These are phyloP conservation scores for Sebastes iracundus DNA, from an alignment of 2,797 vertebrate genomes.

Conservation along the genomic window DNA sequence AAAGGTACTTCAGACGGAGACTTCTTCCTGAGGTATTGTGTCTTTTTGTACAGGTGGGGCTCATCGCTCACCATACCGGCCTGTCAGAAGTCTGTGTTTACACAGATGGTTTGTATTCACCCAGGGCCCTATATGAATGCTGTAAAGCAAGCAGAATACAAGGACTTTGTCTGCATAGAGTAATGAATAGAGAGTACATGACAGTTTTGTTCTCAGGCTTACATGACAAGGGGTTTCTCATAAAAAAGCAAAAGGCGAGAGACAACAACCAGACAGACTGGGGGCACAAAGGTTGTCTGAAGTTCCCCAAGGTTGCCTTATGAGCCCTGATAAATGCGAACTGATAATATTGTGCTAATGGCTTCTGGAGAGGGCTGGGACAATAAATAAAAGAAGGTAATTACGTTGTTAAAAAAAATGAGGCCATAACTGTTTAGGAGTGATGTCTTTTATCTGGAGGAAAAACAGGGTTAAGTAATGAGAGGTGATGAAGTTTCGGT, in stretches of 20 bases:
- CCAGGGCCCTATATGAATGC: slow-evolving; percentile 53
- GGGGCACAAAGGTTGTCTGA: slow-evolving; percentile 43
- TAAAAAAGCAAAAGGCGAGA: slow-evolving; percentile 57
- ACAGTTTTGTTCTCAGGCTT: slow-evolving; percentile 60
- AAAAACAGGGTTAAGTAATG: slow-evolving; percentile 46
- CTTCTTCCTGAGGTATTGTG: slow-evolving; percentile 40
- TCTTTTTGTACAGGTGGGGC: slow-evolving; percentile 65
- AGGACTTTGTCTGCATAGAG: slow-evolving; percentile 46
- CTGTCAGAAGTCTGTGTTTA: slow-evolving; percentile 68
- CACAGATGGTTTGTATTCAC: slow-evolving; percentile 81
- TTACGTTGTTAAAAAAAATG: slow-evolving; percentile 52
- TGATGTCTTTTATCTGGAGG: slow-evolving; percentile 44
- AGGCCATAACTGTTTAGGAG: slow-evolving; percentile 8
- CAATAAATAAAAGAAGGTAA: slow-evolving; percentile 73
- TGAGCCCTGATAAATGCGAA: slow-evolving; percentile 52
- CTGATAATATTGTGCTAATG: slow-evolving; percentile 76
- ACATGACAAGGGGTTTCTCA: slow-evolving; percentile 51
- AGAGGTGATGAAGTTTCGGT: slow-evolving; percentile 41
- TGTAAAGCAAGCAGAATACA: slow-evolving; percentile 48
- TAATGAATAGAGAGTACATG: slow-evolving; percentile 61
- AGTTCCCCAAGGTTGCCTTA: slow-evolving; percentile 53
- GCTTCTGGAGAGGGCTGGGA: slow-evolving; percentile 44
- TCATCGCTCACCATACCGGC: slow-evolving; percentile 62
- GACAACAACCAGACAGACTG: slow-evolving; percentile 41
- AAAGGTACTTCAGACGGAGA: slow-evolving; percentile 35